Conservation (phyloP, 2,113 vertebrate species). For the Oxygymnocypris stewartii region DNA sequence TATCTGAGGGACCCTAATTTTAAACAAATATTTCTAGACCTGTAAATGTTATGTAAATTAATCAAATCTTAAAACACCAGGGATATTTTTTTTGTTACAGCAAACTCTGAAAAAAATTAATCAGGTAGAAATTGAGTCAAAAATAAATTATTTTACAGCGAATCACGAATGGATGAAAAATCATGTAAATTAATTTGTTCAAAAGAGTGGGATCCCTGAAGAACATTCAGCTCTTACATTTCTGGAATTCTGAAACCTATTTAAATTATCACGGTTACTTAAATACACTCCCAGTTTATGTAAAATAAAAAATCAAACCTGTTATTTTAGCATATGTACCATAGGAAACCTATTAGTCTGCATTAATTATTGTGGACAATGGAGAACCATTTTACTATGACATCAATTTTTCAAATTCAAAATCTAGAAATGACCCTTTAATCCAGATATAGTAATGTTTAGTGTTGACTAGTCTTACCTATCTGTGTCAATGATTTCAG, state of each 20-base stretch:
- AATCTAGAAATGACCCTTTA: background rate
- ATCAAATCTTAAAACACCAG: background rate
- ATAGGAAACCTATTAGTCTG: background rate
- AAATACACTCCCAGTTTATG: background rate
- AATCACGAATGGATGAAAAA: background rate
- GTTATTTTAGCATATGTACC: background rate
- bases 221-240: background rate
- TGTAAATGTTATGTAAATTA: too few species aligned
- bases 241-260: background rate
- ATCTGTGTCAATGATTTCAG: constrained; percentile 67
- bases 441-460: background rate
- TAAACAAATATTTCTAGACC: too few species aligned
- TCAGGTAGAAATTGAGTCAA: too few species aligned
- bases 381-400: background rate
- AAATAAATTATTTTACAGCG: background rate
- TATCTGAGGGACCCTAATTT: too few species aligned
- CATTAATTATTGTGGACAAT: background rate
- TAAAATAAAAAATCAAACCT: background rate
- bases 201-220: background rate
- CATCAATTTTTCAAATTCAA: background rate
- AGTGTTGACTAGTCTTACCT: constrained; percentile 70
- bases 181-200: background rate
- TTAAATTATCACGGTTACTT: background rate
- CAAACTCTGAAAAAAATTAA: too few species aligned
- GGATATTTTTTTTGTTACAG: too few species aligned